Evolutionary conservation across 1,140 invertebrate species (phyloP).

Genomic region (Pararge aegeria): DNA sequence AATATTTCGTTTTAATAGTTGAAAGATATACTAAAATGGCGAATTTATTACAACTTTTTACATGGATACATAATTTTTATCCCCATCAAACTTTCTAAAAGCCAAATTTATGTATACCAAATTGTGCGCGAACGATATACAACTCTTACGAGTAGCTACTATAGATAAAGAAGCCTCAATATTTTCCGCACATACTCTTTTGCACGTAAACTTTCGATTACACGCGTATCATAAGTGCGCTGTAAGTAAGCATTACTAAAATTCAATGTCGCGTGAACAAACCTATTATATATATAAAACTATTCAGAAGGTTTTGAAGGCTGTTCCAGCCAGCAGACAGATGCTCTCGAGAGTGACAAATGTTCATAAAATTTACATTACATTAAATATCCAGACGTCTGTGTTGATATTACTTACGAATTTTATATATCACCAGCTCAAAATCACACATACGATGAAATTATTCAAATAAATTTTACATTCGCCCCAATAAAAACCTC

Average conservation of each 20-base stretch:
- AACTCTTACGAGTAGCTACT: too few species aligned
- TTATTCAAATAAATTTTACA: constrained; percentile 29
- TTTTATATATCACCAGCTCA: constrained; percentile 20
- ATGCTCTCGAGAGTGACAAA: neutral
- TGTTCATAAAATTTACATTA: constrained; percentile 8
- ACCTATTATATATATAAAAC: neutral
- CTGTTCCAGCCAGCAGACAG: neutral
- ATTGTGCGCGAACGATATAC: too few species aligned
- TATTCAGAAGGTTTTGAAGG: neutral
- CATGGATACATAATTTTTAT: too few species aligned
- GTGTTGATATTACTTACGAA: constrained; percentile 14
- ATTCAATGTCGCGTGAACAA: neutral
- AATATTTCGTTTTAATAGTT: too few species aligned
- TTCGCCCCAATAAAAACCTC: constrained; percentile 29
- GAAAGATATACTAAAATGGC: too few species aligned
- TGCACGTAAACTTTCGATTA: neutral
- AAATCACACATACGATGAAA: constrained; percentile 24
- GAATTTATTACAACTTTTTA: too few species aligned
- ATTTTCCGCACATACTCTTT: neutral
- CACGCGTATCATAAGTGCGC: neutral
- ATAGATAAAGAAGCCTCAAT: too few species aligned
- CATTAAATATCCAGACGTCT: constrained; percentile 11
- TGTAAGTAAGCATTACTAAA: neutral
- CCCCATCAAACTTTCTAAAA: too few species aligned
- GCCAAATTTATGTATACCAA: too few species aligned